A percentile compares a stretch with the other conserved stretches of the same genome.
Evolutionary conservation across 92 coral and sea anemone genomes (phyloP).

Genomic region (Anthopleura xanthogrammica): DNA sequence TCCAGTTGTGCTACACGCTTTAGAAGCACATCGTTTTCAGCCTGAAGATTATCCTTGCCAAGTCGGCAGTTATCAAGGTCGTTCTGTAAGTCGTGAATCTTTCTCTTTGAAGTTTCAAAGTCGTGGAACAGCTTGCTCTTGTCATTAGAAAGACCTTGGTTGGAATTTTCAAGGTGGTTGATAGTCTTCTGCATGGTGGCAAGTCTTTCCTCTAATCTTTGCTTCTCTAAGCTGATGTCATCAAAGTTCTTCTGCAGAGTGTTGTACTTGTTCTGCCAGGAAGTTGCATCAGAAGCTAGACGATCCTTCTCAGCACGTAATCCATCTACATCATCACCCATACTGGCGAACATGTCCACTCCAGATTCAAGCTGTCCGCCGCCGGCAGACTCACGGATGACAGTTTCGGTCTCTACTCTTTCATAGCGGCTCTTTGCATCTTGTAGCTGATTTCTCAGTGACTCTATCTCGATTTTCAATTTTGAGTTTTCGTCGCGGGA

Average conservation of each 20-base stretch:
- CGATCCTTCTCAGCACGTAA: constrained; percentile 76
- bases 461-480: constrained; percentile 65
- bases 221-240: constrained; percentile 67
- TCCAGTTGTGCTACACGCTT: constrained; percentile 86
- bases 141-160: constrained; percentile 76
- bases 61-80: constrained; percentile 83
- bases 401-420: constrained; percentile 59
- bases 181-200: constrained; percentile 85
- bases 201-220: constrained; percentile 78
- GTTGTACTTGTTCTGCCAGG: constrained; percentile 78
- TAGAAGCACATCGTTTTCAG: constrained; percentile 69
- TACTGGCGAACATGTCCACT: constrained; percentile 68
- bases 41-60: constrained; percentile 80
- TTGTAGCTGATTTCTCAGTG: constrained; percentile 41
- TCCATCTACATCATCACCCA: constrained; percentile 68
- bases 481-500: constrained; percentile 69
- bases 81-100: constrained; percentile 76
- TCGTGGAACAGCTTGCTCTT: constrained; percentile 79
- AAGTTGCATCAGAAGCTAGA: constrained; percentile 58
- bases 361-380: constrained; percentile 70
- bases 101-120: constrained; percentile 81
- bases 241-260: constrained; percentile 67
- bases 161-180: constrained; percentile 77
- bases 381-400: constrained; percentile 53
- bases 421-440: constrained; percentile 45